Conservation (phyloP, 2,888 invertebrate genomes). For the Lacanobia oleracea region DNA sequence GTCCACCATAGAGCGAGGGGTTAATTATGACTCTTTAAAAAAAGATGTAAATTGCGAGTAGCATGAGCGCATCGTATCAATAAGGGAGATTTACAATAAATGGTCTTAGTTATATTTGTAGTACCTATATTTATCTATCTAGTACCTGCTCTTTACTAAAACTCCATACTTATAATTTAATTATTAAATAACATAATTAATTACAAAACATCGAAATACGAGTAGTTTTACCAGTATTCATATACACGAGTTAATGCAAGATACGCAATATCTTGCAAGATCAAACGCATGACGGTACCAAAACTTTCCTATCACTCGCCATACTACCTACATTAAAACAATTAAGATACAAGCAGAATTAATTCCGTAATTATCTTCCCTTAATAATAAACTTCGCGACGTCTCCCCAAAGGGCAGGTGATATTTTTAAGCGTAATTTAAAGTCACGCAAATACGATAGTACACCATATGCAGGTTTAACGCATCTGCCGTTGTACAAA, state of each 20-base stretch:
- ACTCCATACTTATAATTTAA: too few relatives aligned
- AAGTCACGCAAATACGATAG: constrained; percentile 75
- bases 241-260: too few relatives aligned
- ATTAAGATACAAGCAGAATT: constrained; percentile 7
- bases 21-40: too few relatives aligned
- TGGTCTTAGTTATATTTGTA: neutral
- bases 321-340: constrained; percentile 1
- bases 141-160: too few relatives aligned
- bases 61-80: neutral
- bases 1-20: too few relatives aligned
- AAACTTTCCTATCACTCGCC: too few relatives aligned
- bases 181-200: too few relatives aligned
- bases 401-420: constrained; percentile 71
- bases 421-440: constrained; percentile 69
- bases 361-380: constrained; percentile 27
- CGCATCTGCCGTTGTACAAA: constrained; percentile 79
- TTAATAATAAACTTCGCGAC: constrained; percentile 21
- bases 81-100: neutral
- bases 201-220: too few relatives aligned
- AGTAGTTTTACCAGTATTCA: neutral
- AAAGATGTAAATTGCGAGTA: too few relatives aligned
- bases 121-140: too few relatives aligned
- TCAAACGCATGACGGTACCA: neutral
- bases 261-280: too few relatives aligned
- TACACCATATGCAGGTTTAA: constrained; percentile 74